These are phyloP conservation scores for Leucophenga maculata DNA, from an alignment of 2,888 invertebrate genomes.

Conservation along the genomic window DNA sequence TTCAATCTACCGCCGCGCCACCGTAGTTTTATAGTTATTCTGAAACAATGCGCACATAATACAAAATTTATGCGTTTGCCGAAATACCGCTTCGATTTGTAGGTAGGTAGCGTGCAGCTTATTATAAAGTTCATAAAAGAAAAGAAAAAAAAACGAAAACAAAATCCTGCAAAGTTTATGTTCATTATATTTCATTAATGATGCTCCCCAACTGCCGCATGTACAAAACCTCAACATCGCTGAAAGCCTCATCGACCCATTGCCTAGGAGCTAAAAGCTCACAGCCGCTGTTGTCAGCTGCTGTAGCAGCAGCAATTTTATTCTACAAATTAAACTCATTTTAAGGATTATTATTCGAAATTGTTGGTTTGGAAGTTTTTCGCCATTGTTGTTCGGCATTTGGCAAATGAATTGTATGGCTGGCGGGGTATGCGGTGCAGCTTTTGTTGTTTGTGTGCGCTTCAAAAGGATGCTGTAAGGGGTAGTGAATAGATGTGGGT, in stretches of 20 bases:
- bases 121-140: background rate
- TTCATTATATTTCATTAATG: conserved; percentile 50
- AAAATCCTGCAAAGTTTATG: conserved; percentile 38
- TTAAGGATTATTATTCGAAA: conserved; percentile 65
- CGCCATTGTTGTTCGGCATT: conserved; percentile 44
- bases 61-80: conserved; percentile 3
- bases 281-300: background rate
- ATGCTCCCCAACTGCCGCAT: background rate
- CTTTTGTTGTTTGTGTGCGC: background rate
- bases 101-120: conserved; percentile 7
- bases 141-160: conserved; percentile 41
- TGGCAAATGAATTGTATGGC: background rate
- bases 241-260: background rate
- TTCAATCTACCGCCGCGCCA: background rate
- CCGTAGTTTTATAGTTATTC: background rate
- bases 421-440: background rate
- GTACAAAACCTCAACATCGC: background rate
- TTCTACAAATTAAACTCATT: conserved; percentile 66
- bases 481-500: background rate
- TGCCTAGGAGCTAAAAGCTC: background rate
- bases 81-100: background rate
- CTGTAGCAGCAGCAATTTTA: conserved; percentile 49
- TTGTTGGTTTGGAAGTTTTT: conserved; percentile 57
- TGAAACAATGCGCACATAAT: background rate
- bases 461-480: too few relatives aligned